Base-by-base conservation (phyloP, 2,797 vertebrate genomes). In the Glossophaga mutica region DNA sequence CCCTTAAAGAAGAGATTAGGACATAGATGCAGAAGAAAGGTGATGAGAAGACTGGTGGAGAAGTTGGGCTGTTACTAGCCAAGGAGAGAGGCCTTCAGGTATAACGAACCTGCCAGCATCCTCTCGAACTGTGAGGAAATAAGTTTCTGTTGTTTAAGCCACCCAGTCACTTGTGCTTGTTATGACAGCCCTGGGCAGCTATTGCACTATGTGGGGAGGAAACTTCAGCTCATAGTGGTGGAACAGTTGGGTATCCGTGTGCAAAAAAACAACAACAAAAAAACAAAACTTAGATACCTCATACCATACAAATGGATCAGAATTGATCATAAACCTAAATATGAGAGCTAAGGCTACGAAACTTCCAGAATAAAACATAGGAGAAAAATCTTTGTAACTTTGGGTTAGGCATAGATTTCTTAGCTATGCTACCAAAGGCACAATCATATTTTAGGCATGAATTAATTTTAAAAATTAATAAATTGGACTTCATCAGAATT, bases 61-160 rank as follows among this genome's bases (percentile, higher is more conserved):
- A 87, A 87, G 24, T 74, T 24, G 67, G 18, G 29, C 48, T 16
- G 65, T 74, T 79, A 1, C 50, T 93, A 83, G 74, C 65, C 19
- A 76, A 55, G 55, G 62, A 82, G 48, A 84, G 42, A 19, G 11
- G 19, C 18, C 88, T 85, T 84, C 32, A 77, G 65, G 68, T 81
- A 59, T 74, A 76, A 65, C 42, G 32, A 70, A 29, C 42, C 22
- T 94, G 4, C 6, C 50, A 14, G n/a, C 26, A 73, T 46, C 34
- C 9, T 93, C 37, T 50, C 74, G 26, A 83, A 90, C 65, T 82
- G 22, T 90, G 82, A 55, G 50, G 92, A 96, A 74, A 57, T 90
- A 71, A 10, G 10, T 87, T 59, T 87, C 32, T 65, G 7, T 89
- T 85, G 18, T 83, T 87, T 68, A 91, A 91, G 44, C 52, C 19